Evolutionary conservation across 2,888 invertebrate species (phyloP).

Genomic region (Phragmatobia fuliginosa): DNA sequence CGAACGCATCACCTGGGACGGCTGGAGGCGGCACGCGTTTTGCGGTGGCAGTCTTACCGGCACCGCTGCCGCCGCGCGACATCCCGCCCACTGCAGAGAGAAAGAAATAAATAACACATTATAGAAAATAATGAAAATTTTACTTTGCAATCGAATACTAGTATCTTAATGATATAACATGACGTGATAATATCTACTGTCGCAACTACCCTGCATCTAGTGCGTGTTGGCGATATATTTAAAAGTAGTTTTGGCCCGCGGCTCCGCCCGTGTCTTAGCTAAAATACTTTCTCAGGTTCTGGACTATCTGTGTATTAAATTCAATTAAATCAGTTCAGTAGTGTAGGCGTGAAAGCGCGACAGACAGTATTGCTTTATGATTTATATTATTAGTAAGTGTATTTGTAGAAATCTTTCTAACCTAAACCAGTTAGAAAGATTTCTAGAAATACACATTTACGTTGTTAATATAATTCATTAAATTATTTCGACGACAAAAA

Average conservation of each 20-base stretch:
- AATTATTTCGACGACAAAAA: not conserved
- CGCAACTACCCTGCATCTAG: not conserved
- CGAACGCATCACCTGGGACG: conserved; percentile 91
- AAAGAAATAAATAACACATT: conserved; percentile 41
- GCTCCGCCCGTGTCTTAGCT: no score
- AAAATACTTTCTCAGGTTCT: no score
- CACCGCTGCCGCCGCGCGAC: conserved; percentile 90
- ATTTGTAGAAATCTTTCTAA: no score
- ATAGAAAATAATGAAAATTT: not conserved
- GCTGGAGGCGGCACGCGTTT: conserved; percentile 97
- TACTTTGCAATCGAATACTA: not conserved
- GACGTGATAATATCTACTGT: not conserved
- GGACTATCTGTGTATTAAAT: no score
- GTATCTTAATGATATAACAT: no score
- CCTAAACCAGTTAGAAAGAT: not conserved
- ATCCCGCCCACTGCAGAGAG: conserved; percentile 93
- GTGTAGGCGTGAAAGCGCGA: no score
- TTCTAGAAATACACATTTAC: not conserved
- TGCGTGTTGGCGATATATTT: not conserved
- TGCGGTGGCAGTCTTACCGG: conserved; percentile 93
- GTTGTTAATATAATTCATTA: not conserved
- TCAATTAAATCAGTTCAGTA: no score
- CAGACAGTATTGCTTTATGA: no score
- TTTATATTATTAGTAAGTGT: no score
- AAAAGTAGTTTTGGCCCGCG: no score